Evolutionary conservation across 2,888 invertebrate species (phyloP).

Genomic region (Hylaea fasciaria): DNA sequence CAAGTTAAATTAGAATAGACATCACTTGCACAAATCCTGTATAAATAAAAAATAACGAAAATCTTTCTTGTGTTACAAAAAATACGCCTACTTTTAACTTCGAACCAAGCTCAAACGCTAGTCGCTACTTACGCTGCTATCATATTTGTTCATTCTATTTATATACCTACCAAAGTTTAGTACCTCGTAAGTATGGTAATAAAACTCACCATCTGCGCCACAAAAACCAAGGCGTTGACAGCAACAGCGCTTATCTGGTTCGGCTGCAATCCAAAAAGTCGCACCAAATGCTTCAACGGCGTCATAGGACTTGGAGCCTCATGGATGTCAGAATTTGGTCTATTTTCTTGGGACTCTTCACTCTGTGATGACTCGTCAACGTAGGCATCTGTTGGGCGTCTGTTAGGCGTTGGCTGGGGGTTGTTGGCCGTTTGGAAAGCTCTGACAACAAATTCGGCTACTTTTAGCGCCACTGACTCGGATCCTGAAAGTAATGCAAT

Average conservation of each 20-base stretch:
- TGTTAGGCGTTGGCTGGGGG: conserved; percentile 40
- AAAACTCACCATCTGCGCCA: conserved; percentile 91
- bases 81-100: too few species aligned
- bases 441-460: conserved; percentile 77
- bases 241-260: conserved; percentile 92
- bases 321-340: conserved; percentile 54
- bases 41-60: too few species aligned
- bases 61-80: too few species aligned
- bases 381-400: conserved; percentile 48
- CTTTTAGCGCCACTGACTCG: conserved; percentile 76
- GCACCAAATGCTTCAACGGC: conserved; percentile 82
- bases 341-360: conserved; percentile 47
- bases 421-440: conserved; percentile 70
- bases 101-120: too few species aligned
- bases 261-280: conserved; percentile 90
- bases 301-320: conserved; percentile 84
- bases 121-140: too few species aligned
- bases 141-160: too few species aligned
- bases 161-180: too few species aligned
- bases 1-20: neutral
- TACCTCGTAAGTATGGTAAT: neutral
- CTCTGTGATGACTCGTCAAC: conserved; percentile 39
- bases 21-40: too few species aligned
- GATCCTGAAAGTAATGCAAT: conserved; percentile 61
- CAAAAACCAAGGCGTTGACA: conserved; percentile 92